phyloP scores from a whole-genome alignment of 1,140 invertebrate genomes.

The Ips typographus region DNA sequence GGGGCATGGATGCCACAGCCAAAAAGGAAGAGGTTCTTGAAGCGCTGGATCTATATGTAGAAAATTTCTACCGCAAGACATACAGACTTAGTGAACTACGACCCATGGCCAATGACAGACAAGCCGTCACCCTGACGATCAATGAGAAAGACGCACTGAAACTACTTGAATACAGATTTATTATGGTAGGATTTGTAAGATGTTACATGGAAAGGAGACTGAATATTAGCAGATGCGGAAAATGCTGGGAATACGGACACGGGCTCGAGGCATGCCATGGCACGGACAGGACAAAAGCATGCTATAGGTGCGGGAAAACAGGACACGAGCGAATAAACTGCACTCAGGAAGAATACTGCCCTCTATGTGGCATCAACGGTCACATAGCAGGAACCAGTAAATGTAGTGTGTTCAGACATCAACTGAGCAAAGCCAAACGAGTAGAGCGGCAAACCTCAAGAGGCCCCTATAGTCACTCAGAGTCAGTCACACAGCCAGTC shows the following conservation, averaged over 20 bases:
- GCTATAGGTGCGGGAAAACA: background rate
- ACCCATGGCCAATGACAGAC: no score
- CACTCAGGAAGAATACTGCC: slow-evolving; percentile 1
- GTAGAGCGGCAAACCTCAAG: background rate
- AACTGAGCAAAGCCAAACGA: background rate
- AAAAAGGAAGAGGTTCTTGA: no score
- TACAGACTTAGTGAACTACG: no score
- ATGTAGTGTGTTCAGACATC: background rate
- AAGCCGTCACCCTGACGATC: no score
- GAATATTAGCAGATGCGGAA: background rate
- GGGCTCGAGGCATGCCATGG: background rate
- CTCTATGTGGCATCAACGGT: background rate
- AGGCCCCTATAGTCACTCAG: background rate
- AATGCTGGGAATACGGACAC: background rate
- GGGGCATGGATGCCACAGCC: no score
- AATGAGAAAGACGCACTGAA: background rate
- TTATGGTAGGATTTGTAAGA: background rate
- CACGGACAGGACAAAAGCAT: background rate
- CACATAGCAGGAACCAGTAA: background rate
- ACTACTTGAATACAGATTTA: background rate
- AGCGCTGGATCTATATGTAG: no score
- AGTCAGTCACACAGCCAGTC: background rate
- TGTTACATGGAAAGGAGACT: background rate
- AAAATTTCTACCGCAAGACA: no score
- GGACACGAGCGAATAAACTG: background rate